Conservation (phyloP, 2,797 vertebrate species). For the Chiloscyllium punctatum region DNA sequence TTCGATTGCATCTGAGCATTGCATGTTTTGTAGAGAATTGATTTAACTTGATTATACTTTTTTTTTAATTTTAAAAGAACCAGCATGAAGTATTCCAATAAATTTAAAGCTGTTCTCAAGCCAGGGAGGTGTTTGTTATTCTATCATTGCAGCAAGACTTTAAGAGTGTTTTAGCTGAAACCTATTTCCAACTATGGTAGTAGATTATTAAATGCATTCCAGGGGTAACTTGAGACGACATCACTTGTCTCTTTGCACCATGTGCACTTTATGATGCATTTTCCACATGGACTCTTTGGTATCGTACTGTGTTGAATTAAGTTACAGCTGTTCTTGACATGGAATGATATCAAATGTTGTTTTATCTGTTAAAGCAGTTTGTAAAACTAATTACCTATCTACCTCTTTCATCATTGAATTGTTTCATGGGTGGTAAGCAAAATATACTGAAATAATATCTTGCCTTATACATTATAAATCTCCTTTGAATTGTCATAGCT, state of each 20-base stretch:
- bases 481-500: neutral
- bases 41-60: neutral
- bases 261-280: slow-evolving; percentile 31
- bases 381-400: neutral
- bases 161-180: neutral
- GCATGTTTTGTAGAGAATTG: neutral
- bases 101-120: neutral
- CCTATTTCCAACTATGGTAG: neutral
- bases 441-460: neutral
- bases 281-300: slow-evolving; percentile 31
- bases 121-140: neutral
- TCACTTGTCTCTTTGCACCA: neutral
- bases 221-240: slow-evolving; percentile 19
- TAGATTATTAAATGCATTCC: slow-evolving; percentile 35
- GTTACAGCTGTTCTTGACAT: slow-evolving; percentile 31
- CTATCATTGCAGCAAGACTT: neutral
- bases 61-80: neutral
- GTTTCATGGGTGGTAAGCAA: neutral
- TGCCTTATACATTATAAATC: slow-evolving; percentile 15
- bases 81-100: neutral
- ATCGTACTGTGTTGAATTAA: slow-evolving; percentile 25
- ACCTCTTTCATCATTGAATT: neutral
- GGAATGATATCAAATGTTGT: slow-evolving; percentile 31
- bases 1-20: neutral
- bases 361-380: slow-evolving; percentile 28